phyloP scores from a whole-genome alignment of 2,113 vertebrate species.

The Ia io region DNA sequence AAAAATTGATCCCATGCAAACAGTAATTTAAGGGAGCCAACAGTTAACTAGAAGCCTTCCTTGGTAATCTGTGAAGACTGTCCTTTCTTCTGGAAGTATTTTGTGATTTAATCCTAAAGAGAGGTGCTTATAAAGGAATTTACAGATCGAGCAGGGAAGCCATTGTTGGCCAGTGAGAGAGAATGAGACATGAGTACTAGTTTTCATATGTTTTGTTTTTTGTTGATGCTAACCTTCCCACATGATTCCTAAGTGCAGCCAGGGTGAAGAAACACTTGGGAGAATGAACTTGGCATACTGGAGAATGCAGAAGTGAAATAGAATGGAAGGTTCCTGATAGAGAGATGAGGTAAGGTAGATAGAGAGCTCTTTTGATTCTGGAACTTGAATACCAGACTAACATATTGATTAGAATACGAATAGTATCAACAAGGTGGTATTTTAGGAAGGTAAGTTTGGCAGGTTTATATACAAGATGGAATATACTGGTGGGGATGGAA shows the following conservation, averaged over 20 bases:
- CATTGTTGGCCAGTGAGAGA: background rate
- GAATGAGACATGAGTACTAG: background rate
- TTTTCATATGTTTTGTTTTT: background rate
- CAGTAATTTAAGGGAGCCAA: background rate
- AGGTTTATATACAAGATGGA: background rate
- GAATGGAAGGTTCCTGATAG: background rate
- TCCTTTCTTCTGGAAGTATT: background rate
- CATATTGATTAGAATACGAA: background rate
- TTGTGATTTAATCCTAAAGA: conserved; percentile 6
- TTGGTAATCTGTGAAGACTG: background rate
- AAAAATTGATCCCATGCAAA: background rate
- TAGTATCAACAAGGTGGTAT: background rate
- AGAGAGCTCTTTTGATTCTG: background rate
- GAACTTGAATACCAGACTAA: background rate
- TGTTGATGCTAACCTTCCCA: background rate
- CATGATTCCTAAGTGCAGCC: background rate
- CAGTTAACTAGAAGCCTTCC: background rate
- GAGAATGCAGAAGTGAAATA: background rate
- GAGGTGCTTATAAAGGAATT: background rate
- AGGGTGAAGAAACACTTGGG: background rate
- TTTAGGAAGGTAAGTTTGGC: background rate
- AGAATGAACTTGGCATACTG: background rate
- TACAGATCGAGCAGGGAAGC: background rate
- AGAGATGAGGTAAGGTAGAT: background rate
- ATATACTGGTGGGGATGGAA: background rate